phyloP scores from a whole-genome alignment of 2,113 vertebrate genomes.

The Benitochromis conjunctus region DNA sequence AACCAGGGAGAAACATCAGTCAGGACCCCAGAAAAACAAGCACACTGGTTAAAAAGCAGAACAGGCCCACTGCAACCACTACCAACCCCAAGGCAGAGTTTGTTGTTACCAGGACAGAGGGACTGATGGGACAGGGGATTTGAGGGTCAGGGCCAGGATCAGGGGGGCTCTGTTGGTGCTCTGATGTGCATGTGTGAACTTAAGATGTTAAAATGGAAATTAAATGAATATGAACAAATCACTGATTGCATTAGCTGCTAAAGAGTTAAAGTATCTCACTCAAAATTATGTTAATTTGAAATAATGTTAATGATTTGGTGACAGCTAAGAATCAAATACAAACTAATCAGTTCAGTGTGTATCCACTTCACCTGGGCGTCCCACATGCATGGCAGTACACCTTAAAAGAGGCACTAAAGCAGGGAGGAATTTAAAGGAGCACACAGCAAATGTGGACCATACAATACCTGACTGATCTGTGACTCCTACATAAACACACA shows the following conservation, averaged over 20 bases:
- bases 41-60: constrained; percentile 66
- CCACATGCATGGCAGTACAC: constrained; percentile 49
- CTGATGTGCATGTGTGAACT: constrained; percentile 53
- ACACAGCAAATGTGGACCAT: constrained; percentile 72
- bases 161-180: constrained; percentile 27
- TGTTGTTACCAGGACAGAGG: constrained; percentile 51
- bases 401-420: constrained; percentile 29
- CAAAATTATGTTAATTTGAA: not conserved
- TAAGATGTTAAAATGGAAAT: constrained; percentile 22
- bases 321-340: not conserved
- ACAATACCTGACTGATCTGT: constrained; percentile 87
- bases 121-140: constrained; percentile 8
- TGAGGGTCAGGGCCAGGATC: constrained; percentile 23
- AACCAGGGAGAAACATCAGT: constrained; percentile 14
- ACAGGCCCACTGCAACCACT: constrained; percentile 65
- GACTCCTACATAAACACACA: constrained; percentile 84
- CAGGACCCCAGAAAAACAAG: constrained; percentile 40
- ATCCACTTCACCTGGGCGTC: constrained; percentile 3
- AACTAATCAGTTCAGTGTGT: not conserved
- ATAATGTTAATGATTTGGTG: not conserved
- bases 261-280: not conserved
- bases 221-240: not conserved
- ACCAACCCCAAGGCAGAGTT: constrained; percentile 55
- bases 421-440: constrained; percentile 34
- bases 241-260: not conserved